Evolutionary conservation across 2,113 vertebrate species (phyloP).

Genomic region (Casuarius casuarius): DNA sequence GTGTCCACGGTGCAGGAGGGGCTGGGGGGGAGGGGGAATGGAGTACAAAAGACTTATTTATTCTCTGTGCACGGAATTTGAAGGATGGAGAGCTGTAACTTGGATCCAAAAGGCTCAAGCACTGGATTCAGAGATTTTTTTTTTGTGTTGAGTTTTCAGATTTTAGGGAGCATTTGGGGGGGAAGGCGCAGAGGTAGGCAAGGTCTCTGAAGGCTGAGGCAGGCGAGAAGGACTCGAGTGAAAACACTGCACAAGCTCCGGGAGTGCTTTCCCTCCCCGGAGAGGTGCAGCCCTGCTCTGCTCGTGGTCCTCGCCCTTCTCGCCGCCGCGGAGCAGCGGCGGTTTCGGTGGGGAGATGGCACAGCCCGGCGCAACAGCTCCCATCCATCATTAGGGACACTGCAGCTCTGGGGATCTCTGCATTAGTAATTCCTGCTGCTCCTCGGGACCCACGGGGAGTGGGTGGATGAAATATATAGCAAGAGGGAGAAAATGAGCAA

Average conservation of each 20-base stretch:
- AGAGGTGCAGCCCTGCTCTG: background rate
- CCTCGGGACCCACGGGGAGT: background rate
- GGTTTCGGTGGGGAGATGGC: background rate
- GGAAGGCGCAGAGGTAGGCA: too few relatives aligned
- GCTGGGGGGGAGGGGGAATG: background rate
- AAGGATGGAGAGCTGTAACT: background rate
- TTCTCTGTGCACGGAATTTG: background rate
- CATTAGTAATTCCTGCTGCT: background rate
- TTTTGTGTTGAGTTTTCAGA: rapidly evolving
- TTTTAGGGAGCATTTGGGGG: background rate
- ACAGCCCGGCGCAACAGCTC: background rate
- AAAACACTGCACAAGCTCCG: too few relatives aligned
- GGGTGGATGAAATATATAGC: background rate
- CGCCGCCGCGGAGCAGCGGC: background rate
- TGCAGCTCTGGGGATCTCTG: background rate
- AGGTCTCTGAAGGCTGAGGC: too few relatives aligned
- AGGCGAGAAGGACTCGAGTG: too few relatives aligned
- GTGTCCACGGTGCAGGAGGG: too few relatives aligned
- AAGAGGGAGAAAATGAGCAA: background rate
- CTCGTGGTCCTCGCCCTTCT: too few relatives aligned
- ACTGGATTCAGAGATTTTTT: too few relatives aligned
- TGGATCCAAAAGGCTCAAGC: background rate
- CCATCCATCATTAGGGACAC: background rate
- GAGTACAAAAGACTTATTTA: too few relatives aligned
- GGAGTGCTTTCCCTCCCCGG: too few relatives aligned